Conservation (phyloP, 1,140 invertebrate species). For the Eulimnadia texana region DNA sequence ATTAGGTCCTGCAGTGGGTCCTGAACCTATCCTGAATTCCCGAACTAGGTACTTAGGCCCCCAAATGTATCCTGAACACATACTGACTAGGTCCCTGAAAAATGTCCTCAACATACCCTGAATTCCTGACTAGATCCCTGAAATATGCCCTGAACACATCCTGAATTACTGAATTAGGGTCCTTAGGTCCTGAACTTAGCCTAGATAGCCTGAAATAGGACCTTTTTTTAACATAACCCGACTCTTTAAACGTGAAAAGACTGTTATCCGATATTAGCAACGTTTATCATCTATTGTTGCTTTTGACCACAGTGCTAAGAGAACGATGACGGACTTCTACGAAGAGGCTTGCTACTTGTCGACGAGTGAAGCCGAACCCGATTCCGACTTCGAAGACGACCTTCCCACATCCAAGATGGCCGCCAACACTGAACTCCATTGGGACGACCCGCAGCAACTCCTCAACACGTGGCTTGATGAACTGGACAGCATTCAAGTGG, state of each 20-base stretch:
- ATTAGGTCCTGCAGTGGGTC: too few relatives aligned
- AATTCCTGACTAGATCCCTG: too few relatives aligned
- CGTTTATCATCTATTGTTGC: neutral
- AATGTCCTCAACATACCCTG: too few relatives aligned
- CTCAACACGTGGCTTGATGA: slow-evolving; percentile 49
- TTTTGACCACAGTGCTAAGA: neutral
- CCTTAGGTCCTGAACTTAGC: too few relatives aligned
- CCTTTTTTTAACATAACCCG: too few relatives aligned
- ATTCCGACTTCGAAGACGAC: slow-evolving; percentile 13
- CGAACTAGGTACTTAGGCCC: too few relatives aligned
- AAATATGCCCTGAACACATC: too few relatives aligned
- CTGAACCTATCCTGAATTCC: too few relatives aligned
- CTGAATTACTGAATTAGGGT: too few relatives aligned
- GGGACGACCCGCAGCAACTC: slow-evolving; percentile 41
- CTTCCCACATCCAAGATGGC: neutral
- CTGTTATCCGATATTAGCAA: neutral
- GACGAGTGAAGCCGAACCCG: slow-evolving; percentile 14
- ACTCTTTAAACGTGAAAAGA: neutral
- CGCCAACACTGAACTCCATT: neutral
- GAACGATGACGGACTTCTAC: slow-evolving; percentile 13
- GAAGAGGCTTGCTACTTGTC: slow-evolving; percentile 13
- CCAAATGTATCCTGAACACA: neutral
- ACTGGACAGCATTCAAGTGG: slow-evolving; percentile 44
- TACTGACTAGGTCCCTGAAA: neutral
- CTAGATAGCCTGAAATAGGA: too few relatives aligned